Base-by-base conservation (phyloP, 2,888 invertebrate genomes). In the Epinotia ramella region DNA sequence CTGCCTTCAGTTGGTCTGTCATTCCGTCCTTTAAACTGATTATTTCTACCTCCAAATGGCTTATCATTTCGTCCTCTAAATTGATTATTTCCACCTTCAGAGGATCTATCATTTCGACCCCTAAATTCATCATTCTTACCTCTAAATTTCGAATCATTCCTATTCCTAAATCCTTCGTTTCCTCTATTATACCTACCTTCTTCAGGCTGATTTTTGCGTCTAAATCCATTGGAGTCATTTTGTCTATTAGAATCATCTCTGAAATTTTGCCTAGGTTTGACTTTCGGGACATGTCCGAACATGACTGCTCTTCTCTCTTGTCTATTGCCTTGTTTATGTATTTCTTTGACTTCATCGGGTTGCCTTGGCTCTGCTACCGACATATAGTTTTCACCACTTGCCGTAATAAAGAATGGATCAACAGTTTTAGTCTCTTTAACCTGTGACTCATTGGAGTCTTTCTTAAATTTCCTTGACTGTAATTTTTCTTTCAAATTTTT, bases 321-420 rank as follows among this genome's bases (percentile, higher is more conserved):
- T 65, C 95, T 90, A 68, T 95, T 95, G 0, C 93, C 93, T 81
- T 91, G 85, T 79, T 84, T 89, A 80, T 93, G 92, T 12, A 87
- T 84, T 57, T 91, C 93, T 86, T 93, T 94, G 0, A 94, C 78
- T 82, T 94, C 93, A 84, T 95, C 94, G 0, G 94, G 93, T 73
- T 85, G 87, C 75, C 93, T 89, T 0, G 92, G 92, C 77, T 94
- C 93, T 28, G 89, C 92, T 13, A 94, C 79, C 24, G 94, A 91
- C 87, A 94, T 87, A 73, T 95, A 95, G 78, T 89, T 93, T 69
- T 89, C 93, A 18, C 95, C 95, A 1, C 89, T 87, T 20, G 91
- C 84, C 16, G 93, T 95, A 44, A 91, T 89, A 78, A 95, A 95
- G 82, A 95, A 95, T 49, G 94, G 91, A 85, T 95, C 95, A 6